Evolutionary conservation across 2,888 invertebrate genomes (phyloP), one percentile per base, ranked within the genome.

Genomic region (Cheilosia variabilis): DNA sequence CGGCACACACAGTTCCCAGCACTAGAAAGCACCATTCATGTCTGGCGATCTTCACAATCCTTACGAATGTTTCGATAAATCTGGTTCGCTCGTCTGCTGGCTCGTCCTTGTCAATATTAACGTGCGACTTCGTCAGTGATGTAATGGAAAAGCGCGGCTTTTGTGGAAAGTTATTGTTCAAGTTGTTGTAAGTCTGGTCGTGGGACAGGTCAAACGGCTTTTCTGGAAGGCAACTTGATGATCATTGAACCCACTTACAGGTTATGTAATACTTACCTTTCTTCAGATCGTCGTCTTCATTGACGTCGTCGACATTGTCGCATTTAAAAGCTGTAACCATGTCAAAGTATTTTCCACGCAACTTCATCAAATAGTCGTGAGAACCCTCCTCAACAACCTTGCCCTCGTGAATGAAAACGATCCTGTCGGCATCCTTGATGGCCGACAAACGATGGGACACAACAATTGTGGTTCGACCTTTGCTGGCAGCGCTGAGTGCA

Each of bases 401-500:
- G 9, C 96, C 96, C 73, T 95, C 94, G 88, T 96, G 94, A 60
- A 96, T 94, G 88, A 94, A 95, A 43, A 95, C 93, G 83, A 96
- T 96, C 62, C 94, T 93, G 89, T 95, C 94, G 6, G 95, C 96
- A 89, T 95, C 94, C 2, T 94, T 92, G n/a, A 96, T 95, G n/a
- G 96, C 96, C 0, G 95, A 94, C 37, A 96, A 37, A 1, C 95
- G 93, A 93, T 96, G 96, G 88, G 96, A 95, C 86, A 96, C 95
- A 90, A 96, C 95, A 63, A 96, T 92, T 81, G 96, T 96, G 87
- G 96, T 96, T 58, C 96, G 93, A 2, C 95, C 96, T 88, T 94
- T 93, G n/a, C 95, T 94, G 0, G 96, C 97, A 9, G 93, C 93
- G 89, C 97, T 96, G 87, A 97, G 91, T 0, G 97, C 97, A 9